Evolutionary conservation across 1,140 invertebrate genomes (phyloP).

Genomic region (Dolichoris vasculosae): DNA sequence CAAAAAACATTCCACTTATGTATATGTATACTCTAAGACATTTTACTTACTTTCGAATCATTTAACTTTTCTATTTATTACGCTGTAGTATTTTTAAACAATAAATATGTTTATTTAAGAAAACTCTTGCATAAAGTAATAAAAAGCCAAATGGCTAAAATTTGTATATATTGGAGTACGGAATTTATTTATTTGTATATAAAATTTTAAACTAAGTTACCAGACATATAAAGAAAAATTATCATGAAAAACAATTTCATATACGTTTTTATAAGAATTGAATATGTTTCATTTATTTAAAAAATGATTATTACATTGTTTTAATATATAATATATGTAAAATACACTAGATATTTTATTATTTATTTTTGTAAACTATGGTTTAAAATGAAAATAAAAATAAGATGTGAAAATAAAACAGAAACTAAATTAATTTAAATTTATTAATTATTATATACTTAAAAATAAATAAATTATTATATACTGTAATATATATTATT

Average conservation of each 20-base stretch:
- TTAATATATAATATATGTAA: neutral
- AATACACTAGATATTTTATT: neutral
- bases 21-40: neutral
- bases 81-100: neutral
- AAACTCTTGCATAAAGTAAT: neutral
- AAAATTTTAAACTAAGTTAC: neutral
- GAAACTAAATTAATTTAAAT: too few relatives aligned
- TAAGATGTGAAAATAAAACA: too few relatives aligned
- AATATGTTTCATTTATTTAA: neutral
- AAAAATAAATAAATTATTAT: too few relatives aligned
- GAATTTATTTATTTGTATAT: neutral
- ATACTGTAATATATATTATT: too few relatives aligned
- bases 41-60: conserved; percentile 2
- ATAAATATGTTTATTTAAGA: neutral
- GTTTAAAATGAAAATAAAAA: neutral
- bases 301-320: neutral
- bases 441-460: too few relatives aligned
- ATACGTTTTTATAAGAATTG: neutral
- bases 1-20: neutral
- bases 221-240: neutral
- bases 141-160: neutral
- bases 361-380: neutral
- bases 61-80: conserved; percentile 8
- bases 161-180: neutral
- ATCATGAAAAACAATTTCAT: neutral